Base-by-base conservation (phyloP, 2,888 invertebrate genomes). In the Allygus modestus region DNA sequence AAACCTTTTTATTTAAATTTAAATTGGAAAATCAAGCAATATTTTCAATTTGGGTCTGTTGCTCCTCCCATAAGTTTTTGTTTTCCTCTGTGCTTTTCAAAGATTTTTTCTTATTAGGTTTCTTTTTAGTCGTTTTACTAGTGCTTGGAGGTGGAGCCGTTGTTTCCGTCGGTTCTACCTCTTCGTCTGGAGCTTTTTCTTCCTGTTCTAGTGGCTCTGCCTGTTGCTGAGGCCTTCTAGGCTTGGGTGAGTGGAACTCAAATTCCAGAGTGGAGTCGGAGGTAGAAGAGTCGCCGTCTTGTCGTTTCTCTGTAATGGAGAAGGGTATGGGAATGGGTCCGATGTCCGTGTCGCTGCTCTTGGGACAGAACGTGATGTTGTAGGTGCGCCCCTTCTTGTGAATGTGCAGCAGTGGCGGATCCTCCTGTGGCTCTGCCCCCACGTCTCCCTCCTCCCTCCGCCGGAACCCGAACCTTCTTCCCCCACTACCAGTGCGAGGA, bases 321-420 rank as follows among this genome's bases (percentile, higher is more conserved):
- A 77, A 77, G 28, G 77, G 77, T 26, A 77, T 77, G 15, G 77
- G 77, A 15, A 77, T 77, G 0, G 77, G 77, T 28, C 77, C 54
- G 12, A 77, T 46, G 31, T 77, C 77, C 1, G 41, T 28, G 23
- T 77, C 77, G 41, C 77, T 77, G 28, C 23, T 33, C 54, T 77
- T 77, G 77, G 77, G 77, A 46, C 77, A 77, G 51, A 77, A 77
- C 1, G 77, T 77, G 54, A 77, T 77, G 77, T 77, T 77, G 54
- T 77, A 77, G n/a, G 51, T 51, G 41, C 69, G 23, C 0, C 82
- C 82, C 31, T 71, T 82, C 43, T 82, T 82, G 41, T 71, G 43
- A 1, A 82, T 77, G 31, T 77, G 77, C 7, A 77, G 28, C 12
- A 77, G 54, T 15, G 77, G 77, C 1, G 77, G 77, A 4, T 77